Percentiles rank a stretch among this genome's conserved stretches.
Evolutionary conservation across 2,797 vertebrate genomes (phyloP).

Genomic region (Lagorchestes hirsutus): DNA sequence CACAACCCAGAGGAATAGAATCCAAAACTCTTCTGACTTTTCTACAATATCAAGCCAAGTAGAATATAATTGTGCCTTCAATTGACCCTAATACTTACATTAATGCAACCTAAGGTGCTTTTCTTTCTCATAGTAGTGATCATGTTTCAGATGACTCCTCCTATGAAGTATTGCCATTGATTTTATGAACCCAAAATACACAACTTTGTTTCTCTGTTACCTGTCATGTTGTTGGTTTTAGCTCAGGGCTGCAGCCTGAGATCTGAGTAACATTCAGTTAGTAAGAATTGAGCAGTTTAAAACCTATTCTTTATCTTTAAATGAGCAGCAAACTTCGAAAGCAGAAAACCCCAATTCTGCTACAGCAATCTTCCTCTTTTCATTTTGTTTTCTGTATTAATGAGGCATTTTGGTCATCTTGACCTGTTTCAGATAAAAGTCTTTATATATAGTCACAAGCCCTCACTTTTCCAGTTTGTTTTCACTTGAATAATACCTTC

Average conservation of each 20-base stretch:
- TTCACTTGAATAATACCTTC: not conserved
- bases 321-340: not conserved
- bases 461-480: not conserved
- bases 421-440: not conserved
- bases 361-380: not conserved
- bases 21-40: not conserved
- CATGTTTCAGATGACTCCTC: not conserved
- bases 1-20: not conserved
- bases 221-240: not conserved
- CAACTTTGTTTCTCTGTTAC: not conserved
- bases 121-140: not conserved
- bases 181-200: not conserved
- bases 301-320: not conserved
- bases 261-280: not conserved
- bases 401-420: not conserved
- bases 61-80: not conserved
- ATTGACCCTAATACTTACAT: not conserved
- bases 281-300: not conserved
- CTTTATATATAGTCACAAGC: not conserved
- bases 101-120: not conserved
- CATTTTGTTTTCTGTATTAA: not conserved
- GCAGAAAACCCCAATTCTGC: not conserved
- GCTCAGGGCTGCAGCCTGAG: not conserved
- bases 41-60: not conserved
- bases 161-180: not conserved